Base-by-base conservation (phyloP, 2,888 invertebrate genomes). In the Dicyrtomina minuta region DNA sequence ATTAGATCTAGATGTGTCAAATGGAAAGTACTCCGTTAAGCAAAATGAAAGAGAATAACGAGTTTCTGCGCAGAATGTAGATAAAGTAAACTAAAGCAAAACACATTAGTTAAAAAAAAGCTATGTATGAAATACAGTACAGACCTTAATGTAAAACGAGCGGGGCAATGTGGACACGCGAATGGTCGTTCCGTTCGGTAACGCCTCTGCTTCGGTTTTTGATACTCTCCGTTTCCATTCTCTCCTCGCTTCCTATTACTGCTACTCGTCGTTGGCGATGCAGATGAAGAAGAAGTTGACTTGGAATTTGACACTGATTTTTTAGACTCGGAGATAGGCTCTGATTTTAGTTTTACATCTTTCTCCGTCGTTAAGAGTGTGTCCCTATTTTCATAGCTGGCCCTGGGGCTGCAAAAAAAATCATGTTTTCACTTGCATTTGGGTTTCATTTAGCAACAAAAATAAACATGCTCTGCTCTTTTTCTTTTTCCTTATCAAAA, bases 151-250 rank as follows among this genome's bases (percentile, higher is more conserved):
- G 95, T 95, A 80, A 96, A 96, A 65, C 92, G 85, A 0, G 94
- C 93, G 0, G 92, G 90, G 82, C 96, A 95, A 80, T 93, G 91
- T 70, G 92, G 91, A 81, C 95, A 96, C 0, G 90, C 89, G 82
- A 93, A 95, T 0, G 94, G 94, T 27, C 94, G 84, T 81, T 95
- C 94, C 24, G 94, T 94, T 71, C 94, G 86, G 80, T 94, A 94
- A 51, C 94, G 87, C 61, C 93, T 84, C 81, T 94, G 94, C 79
- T 94, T 94, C 80, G 93, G 93, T 79, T 94, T 94, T 0, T 93
- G 73, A 56, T 72, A 74, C 22, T 75, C 74, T 13, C 69, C 70
- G 39, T 60, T 68, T 55, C 39, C 55, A 58, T 46, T 46, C 24
- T 66, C 66, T 22, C 24, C 24, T 17, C 51, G 17, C 33, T 59